Evolutionary conservation across 1,140 invertebrate genomes (phyloP).

Genomic region (Acromyrmex heyeri): DNA sequence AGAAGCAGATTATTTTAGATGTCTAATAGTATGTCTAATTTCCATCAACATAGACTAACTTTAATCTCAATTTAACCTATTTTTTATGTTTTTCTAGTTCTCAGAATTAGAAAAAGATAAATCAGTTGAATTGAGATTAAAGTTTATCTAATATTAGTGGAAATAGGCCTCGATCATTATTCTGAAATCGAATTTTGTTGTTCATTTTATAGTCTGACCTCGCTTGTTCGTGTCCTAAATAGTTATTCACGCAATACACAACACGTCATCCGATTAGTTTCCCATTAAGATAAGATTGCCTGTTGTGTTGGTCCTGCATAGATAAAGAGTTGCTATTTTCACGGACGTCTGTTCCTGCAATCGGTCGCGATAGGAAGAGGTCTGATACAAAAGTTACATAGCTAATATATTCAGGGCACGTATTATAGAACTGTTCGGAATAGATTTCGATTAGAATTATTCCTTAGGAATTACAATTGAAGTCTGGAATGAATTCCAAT

Average conservation of each 20-base stretch:
- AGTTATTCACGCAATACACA: background rate
- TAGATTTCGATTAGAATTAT: no score
- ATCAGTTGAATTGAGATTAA: no score
- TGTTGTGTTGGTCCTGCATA: constrained; percentile 27
- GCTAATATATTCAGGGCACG: background rate
- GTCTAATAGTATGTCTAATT: no score
- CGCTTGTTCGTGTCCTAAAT: background rate
- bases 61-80: no score
- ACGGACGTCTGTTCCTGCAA: constrained; percentile 25
- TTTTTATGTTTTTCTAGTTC: no score
- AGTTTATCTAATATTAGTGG: no score
- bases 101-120: no score
- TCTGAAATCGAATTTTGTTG: background rate
- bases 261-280: constrained; percentile 36
- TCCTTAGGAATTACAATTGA: no score
- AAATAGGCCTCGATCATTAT: background rate
- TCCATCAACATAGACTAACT: no score
- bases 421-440: no score
- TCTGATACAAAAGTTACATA: background rate
- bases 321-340: constrained; percentile 38
- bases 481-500: no score
- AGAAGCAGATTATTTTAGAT: background rate
- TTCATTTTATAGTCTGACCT: background rate
- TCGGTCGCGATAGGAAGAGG: background rate
- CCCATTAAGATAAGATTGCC: constrained; percentile 29